These are phyloP conservation scores for Ectropis grisescens DNA, from an alignment of 1,140 invertebrate species.

Conservation along the genomic window DNA sequence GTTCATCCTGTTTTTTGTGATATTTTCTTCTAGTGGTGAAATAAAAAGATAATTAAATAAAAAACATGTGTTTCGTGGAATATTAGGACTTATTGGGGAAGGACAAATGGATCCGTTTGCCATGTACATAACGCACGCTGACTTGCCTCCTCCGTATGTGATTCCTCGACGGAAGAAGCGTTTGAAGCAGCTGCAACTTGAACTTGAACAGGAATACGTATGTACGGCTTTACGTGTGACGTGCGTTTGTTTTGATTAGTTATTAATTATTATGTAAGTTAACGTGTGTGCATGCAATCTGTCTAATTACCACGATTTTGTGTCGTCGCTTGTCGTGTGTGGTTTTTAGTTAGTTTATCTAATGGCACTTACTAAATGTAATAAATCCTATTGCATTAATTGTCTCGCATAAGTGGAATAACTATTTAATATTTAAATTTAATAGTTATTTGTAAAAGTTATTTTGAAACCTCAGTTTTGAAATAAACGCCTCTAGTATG, in stretches of 20 bases:
- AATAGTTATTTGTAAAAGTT: too few species aligned
- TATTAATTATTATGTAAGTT: too few species aligned
- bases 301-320: too few species aligned
- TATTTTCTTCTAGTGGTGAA: constrained; percentile 9
- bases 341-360: too few species aligned
- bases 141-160: constrained; percentile 51
- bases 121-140: constrained; percentile 55
- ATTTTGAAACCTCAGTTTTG: too few species aligned
- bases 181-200: constrained; percentile 51
- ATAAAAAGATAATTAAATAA: constrained; percentile 20
- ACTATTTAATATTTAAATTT: too few species aligned
- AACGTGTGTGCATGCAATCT: constrained; percentile 13
- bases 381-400: too few species aligned
- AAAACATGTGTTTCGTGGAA: constrained; percentile 4
- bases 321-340: too few species aligned
- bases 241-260: constrained; percentile 2
- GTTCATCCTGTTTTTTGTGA: constrained; percentile 31
- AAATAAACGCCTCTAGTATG: too few species aligned
- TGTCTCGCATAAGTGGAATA: too few species aligned
- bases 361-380: too few species aligned
- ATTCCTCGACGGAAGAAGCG: constrained; percentile 62
- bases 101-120: constrained; percentile 51
- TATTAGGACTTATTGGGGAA: constrained; percentile 5
- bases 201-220: constrained; percentile 38
- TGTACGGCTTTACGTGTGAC: constrained; percentile 15